Percentiles rank a stretch among this genome's conserved stretches.
Conservation (phyloP, 2,888 invertebrate genomes). For the Agapostemon virescens region DNA sequence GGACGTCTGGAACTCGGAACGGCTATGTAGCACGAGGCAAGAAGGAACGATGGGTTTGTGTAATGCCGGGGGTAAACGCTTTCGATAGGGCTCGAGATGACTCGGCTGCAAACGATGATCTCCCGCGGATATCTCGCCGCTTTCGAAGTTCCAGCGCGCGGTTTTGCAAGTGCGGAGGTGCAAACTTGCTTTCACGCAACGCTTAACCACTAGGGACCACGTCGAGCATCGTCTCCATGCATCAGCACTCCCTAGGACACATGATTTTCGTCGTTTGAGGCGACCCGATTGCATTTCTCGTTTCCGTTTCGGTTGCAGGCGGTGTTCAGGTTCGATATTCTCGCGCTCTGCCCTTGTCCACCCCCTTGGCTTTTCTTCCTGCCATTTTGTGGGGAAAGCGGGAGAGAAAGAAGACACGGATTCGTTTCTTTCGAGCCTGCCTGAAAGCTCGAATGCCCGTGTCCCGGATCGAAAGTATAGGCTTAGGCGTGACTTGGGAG, state of each 20-base stretch:
- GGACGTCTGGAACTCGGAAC: neutral
- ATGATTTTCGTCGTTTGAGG: constrained; percentile 21
- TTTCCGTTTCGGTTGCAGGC: neutral
- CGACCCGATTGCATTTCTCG: constrained; percentile 35
- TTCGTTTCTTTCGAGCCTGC: neutral
- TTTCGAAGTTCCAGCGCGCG: constrained; percentile 20
- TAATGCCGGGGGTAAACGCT: neutral
- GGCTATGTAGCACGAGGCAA: neutral
- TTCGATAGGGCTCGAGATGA: constrained; percentile 2
- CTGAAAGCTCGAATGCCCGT: constrained; percentile 27
- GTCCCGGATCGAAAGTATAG: constrained; percentile 68
- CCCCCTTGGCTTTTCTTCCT: constrained; percentile 5
- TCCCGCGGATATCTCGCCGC: constrained; percentile 17
- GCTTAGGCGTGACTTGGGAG: constrained; percentile 45
- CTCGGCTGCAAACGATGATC: constrained; percentile 43
- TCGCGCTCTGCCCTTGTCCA: constrained; percentile 26
- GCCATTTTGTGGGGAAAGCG: neutral
- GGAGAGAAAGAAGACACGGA: neutral
- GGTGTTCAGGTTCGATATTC: neutral
- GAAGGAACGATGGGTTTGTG: constrained; percentile 20
- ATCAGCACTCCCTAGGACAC: constrained; percentile 25
- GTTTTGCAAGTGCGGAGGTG: constrained; percentile 24
- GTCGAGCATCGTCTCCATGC: constrained; percentile 52
- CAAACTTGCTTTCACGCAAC: constrained; percentile 49
- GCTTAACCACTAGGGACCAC: constrained; percentile 57